Evolutionary conservation across 2,113 vertebrate species (phyloP), one percentile per base, ranked within the genome.

Genomic region (Caracal caracal): DNA sequence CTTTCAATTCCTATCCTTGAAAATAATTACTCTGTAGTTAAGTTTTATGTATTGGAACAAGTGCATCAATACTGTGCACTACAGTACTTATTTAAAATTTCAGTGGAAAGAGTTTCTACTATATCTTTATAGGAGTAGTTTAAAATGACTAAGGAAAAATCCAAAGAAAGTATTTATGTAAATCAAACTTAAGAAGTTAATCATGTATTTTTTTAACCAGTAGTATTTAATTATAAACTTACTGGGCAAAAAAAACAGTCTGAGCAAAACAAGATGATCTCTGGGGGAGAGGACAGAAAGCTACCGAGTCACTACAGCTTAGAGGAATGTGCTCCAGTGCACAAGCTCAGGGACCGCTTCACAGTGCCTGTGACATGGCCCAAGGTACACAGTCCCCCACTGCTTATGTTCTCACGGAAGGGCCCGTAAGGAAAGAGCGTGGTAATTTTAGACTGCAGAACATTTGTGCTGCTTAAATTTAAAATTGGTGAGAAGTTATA

Each of bases 401-500:
- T 26, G 30, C 12, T 8, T 61, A 40, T 1, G 30, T 65, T 78
- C 51, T 53, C 49, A 53, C 65, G 17, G 3, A 70, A 47, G 37
- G 35, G n/a, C 65, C 9, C 33, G 17, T 7, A 73, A 63, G 28
- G 76, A 59, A 81, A 56, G 68, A 70, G 51, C 20, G 26, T 22
- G 19, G 61, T 71, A 76, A 82, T 47, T 91, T 83, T 71, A 51
- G n/a, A 88, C 26, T 26, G 86, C 15, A 56, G 53, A 91, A 79
- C 37, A 71, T 33, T 61, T 93, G 66, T 71, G 80, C 51, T 88
- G 12, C 17, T 93, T 83, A 88, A 37, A 90, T 88, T 91, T 94
- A 84, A 88, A 92, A 19, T 22, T 79, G 35, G 68, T 24, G 26
- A 84, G 94, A 93, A 61, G 51, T 53, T 94, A 65, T 16, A 92